Evolutionary conservation across 2,888 invertebrate genomes (phyloP), one percentile per base, ranked within the genome.

Genomic region (Lycocerus yunnanus): DNA sequence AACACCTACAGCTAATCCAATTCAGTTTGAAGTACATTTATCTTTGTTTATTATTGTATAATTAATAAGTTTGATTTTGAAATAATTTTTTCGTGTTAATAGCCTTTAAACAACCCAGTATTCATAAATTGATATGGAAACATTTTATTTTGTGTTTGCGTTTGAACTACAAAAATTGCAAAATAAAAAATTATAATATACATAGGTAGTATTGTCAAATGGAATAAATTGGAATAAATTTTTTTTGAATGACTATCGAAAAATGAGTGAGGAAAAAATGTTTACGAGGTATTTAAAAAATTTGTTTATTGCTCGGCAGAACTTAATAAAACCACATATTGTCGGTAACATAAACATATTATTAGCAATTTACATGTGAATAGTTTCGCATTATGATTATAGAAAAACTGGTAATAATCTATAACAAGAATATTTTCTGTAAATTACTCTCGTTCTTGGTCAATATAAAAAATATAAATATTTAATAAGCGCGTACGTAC

Each of bases 1-100:
- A 77, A 78, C 81, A 80, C 81, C 82, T 78, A 82, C 82, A 78
- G 78, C 74, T 78, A 77, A 78, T 77, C 77, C 77, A 78, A 72
- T 76, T 76, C 77, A 78, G 76, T 77, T 78, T 70, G 61, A 69
- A 61, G 27, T 68, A 43, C 43, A 43, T 43, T 43, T 43, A 43
- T 43, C 43, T 43, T 43, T 43, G 43, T 43, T 43, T 43, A 43
- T 43, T 43, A 43, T 43, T 43, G 43, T 43, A 43, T 43, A 43
- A 43, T 43, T 43, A 43, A 43, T 43, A 43, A 43, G 43, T 43
- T 43, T 43, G 43, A 43, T 43, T 43, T 43, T 43, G 43, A 43
- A 43, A 43, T 43, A 43, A 43, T 43, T 43, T 43, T 43, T 43
- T 43, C 43, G 43, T 43, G 43, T 43, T 43, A 43, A 43, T 43